Evolutionary conservation across 2,888 invertebrate genomes (phyloP).

Genomic region (Cosmia pyralina): DNA sequence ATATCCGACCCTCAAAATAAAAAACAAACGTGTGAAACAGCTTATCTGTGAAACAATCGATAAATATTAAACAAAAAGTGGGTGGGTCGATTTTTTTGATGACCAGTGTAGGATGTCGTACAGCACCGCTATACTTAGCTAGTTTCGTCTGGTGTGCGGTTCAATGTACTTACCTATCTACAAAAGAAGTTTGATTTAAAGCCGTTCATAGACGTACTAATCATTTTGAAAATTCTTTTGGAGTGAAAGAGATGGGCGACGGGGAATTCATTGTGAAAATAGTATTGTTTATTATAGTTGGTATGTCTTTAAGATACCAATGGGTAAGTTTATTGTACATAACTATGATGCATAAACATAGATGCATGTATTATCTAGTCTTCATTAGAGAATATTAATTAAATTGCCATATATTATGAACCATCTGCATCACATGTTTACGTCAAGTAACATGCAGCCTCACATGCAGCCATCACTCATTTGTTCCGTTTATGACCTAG

Average conservation of each 20-base stretch:
- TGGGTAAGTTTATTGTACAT: no score
- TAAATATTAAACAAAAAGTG: no score
- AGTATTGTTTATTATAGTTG: background rate
- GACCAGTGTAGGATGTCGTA: no score
- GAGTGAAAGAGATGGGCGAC: background rate
- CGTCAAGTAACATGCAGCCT: background rate
- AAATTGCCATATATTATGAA: conserved; percentile 4
- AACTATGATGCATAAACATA: background rate
- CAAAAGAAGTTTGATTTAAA: background rate
- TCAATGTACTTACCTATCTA: background rate
- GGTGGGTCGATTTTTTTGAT: no score
- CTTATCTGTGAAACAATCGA: no score
- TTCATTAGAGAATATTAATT: conserved; percentile 21
- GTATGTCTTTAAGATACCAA: no score
- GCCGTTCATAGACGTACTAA: background rate
- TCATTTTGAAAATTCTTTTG: background rate
- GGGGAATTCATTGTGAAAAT: background rate
- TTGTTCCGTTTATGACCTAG: conserved; percentile 8
- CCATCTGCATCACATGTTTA: conserved; percentile 3
- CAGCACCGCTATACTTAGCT: no score
- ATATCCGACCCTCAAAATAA: no score
- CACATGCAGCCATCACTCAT: background rate
- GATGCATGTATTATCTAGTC: no score
- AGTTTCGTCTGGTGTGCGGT: background rate
- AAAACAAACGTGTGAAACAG: no score